Evolutionary conservation across 1,140 invertebrate genomes (phyloP), one percentile per base, ranked within the genome.

Genomic region (Cardiocondyla obscurior): DNA sequence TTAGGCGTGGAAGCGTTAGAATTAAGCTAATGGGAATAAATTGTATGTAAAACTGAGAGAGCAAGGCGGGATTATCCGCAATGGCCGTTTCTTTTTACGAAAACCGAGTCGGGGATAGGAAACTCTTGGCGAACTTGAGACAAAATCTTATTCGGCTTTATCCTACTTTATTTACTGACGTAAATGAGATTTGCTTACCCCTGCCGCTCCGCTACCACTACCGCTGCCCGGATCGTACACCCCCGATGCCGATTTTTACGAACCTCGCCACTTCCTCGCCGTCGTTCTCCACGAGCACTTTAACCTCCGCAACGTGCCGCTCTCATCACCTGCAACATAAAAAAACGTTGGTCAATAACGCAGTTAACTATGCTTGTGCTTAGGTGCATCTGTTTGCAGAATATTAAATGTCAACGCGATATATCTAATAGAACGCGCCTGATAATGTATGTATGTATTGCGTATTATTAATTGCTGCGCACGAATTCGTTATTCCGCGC

Each of bases 201-300:
- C 90, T 90, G 92, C 92, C 92, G 92, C 90, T 94, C 91, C 90
- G 92, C 93, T 93, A 91, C 93, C 92, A 94, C 93, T 93, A 94
- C 93, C 93, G 90, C 92, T 93, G 93, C 89, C 92, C 89, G 92
- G 91, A 88, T 93, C 89, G 89, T 91, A 89, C 85, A 90, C 87
- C 91, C 85, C 88, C 90, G 90, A 87, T 91, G 84, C 91, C 87
- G 87, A 93, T 91, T 91, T 92, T 91, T 84, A 87, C 90, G 82
- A 87, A 74, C 79, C 82, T 91, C 90, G 91, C 90, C 92, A 92
- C 91, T 90, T 92, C 90, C 86, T 82, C 70, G 81, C 30, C 74
- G 81, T 25, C 74, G 64, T 72, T 62, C 57, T 73, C 46, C 28
- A 67, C 67, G 55, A 82, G 85, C 83, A 90, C 86, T 86, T 86